Base-by-base conservation (phyloP, 2,113 vertebrate genomes). In the Pterocles orientalis region DNA sequence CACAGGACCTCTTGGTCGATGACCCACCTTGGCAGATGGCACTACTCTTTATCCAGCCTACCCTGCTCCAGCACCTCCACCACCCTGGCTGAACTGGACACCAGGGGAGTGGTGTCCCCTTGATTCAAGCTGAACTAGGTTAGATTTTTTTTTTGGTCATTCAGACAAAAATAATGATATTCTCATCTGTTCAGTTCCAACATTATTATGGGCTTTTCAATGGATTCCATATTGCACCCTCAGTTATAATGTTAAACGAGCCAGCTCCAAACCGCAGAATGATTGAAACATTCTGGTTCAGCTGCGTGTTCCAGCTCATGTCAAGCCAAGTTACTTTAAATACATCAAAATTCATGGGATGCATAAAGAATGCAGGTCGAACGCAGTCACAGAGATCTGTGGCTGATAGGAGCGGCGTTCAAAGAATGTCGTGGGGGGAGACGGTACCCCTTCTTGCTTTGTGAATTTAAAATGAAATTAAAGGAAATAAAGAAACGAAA, bases 201-300 rank as follows among this genome's bases (percentile, higher is more conserved):
- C 62, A 2, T 81, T 75, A 91, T 93, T 84, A 80, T 5, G 34
- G 88, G 47, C 21, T 88, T 88, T 61, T 61, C 87, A 87, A 93
- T 80, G 73, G 73, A 76, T 71, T 80, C 87, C 94, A 90, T 41
- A 87, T 80, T 87, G 62, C 4, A 2, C 57, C 91, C 73, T 93
- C 79, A 34, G 53, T 87, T 87, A 65, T 15, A 88, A 60, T 13
- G 23, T 72, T 31, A 81, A 93, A 81, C 13, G 68, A 81, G 73
- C 57, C 73, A 71, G 73, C 64, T 91, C 64, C 47, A 93, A 88
- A 81, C 83, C 83, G 2, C 88, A 91, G 33, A 41, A 71, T 88
- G 91, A 95, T 93, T 93, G 87, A 90, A 91, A 93, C 91, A 84
- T 84, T 84, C 87, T 87, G 87, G 56, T 65, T 75, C 57, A 66